Evolutionary conservation across 2,888 invertebrate species (phyloP).

Genomic region (Argyra leucocephala): DNA sequence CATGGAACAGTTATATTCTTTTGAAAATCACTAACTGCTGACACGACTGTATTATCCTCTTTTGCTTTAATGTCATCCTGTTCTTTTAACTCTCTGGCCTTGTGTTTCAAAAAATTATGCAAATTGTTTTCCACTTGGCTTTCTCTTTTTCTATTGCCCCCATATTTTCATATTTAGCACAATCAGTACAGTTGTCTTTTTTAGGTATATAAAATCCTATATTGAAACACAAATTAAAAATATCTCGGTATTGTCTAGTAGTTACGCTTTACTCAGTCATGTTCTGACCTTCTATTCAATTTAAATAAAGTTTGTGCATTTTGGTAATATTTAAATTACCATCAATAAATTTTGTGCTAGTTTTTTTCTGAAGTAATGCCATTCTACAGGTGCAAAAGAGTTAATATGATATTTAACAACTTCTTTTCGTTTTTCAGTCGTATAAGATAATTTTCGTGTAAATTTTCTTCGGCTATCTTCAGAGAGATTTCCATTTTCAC

Average conservation of each 20-base stretch:
- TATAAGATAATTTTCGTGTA: not conserved
- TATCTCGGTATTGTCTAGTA: slow-evolving; percentile 17
- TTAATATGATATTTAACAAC: not conserved
- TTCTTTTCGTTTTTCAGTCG: not conserved
- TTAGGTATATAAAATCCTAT: slow-evolving; percentile 23
- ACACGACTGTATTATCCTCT: not conserved
- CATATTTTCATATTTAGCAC: slow-evolving; percentile 17
- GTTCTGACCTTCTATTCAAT: not conserved
- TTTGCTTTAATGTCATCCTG: slow-evolving; percentile 10
- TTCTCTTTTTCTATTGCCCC: slow-evolving; percentile 15
- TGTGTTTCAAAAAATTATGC: slow-evolving; percentile 11
- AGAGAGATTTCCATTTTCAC: not conserved
- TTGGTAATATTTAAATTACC: not conserved
- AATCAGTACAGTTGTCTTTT: slow-evolving; percentile 22
- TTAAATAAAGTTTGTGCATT: not conserved
- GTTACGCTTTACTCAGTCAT: not conserved
- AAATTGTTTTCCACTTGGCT: not conserved
- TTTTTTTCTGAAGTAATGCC: not conserved
- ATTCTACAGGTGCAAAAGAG: not conserved
- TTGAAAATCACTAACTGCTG: slow-evolving; percentile 24
- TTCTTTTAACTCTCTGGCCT: slow-evolving; percentile 10
- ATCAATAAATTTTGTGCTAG: not conserved
- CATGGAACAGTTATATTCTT: slow-evolving; percentile 22
- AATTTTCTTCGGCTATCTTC: not conserved
- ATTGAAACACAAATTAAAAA: slow-evolving; percentile 22